A percentile compares a stretch with the other conserved stretches of the same genome.
These are phyloP conservation scores for Aurelia sp. DNA, from an alignment of 30 jellyfish, hydroid and myxozoan genomes.

Conservation along the genomic window DNA sequence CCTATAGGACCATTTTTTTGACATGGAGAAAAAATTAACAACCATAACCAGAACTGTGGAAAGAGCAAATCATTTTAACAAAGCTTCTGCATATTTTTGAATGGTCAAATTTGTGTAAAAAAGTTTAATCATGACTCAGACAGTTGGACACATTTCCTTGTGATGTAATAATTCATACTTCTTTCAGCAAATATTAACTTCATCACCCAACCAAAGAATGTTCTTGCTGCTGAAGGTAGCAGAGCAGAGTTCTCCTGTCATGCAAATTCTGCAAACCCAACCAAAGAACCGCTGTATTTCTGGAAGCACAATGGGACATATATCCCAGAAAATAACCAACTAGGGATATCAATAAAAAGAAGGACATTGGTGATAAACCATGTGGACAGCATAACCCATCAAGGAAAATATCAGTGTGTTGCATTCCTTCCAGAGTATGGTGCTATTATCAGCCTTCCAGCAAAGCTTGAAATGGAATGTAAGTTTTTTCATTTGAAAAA, in stretches of 20 bases:
- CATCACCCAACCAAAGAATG: slow-evolving; percentile 34
- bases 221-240: slow-evolving; percentile 7
- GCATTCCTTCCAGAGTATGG: slow-evolving; percentile 40
- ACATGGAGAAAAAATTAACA: too few species aligned
- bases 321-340: neutral
- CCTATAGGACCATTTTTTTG: too few species aligned
- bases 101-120: too few species aligned
- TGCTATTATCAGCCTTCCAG: slow-evolving; percentile 62
- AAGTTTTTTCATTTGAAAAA: neutral
- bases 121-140: too few species aligned
- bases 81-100: too few species aligned
- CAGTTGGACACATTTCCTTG: too few species aligned
- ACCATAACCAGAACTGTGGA: too few species aligned
- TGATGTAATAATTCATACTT: neutral
- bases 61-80: too few species aligned
- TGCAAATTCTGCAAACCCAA: slow-evolving; percentile 23
- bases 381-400: slow-evolving; percentile 12
- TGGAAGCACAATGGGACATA: slow-evolving; percentile 57
- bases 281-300: slow-evolving; percentile 34
- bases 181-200: slow-evolving; percentile 32
- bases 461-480: slow-evolving; percentile 48
- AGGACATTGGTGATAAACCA: slow-evolving; percentile 18
- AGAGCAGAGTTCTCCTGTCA: slow-evolving; percentile 34
- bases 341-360: slow-evolving; percentile 7
- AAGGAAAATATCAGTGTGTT: slow-evolving; percentile 55